A percentile compares a stretch with the other conserved stretches of the same genome.
These are phyloP conservation scores for Eupithecia centaureata DNA, from an alignment of 2,888 invertebrate species.

Conservation along the genomic window DNA sequence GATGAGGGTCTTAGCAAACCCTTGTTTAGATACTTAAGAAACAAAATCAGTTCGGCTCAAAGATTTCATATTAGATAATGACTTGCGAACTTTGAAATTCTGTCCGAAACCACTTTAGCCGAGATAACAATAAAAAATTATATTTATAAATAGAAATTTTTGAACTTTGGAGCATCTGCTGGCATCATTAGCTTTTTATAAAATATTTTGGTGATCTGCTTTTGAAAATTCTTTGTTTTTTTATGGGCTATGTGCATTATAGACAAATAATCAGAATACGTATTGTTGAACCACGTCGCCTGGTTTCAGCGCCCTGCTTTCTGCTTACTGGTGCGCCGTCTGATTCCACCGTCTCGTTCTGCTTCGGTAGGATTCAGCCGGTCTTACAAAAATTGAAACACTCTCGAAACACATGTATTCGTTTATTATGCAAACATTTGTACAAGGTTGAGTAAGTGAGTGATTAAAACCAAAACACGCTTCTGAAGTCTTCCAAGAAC, in stretches of 20 bases:
- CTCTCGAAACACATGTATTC: no score
- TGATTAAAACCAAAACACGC: no score
- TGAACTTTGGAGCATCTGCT: neutral
- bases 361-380: no score
- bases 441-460: no score
- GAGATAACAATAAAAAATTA: neutral
- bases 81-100: constrained; percentile 1
- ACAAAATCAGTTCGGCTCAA: constrained; percentile 11
- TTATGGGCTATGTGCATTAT: neutral
- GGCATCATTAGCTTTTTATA: neutral
- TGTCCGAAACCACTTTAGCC: neutral
- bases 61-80: constrained; percentile 12
- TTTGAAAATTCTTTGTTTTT: neutral
- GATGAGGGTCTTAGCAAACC: constrained; percentile 9
- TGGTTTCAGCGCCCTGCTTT: no score
- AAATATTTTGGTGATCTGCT: neutral
- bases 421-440: no score
- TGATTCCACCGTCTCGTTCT: no score
- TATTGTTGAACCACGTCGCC: no score
- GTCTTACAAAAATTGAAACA: no score
- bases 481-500: no score
- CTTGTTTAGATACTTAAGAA: constrained; percentile 10
- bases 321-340: no score
- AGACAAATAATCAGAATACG: neutral
- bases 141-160: neutral